Conservation (phyloP, 2,888 invertebrate genomes). For the Acleris literana region DNA sequence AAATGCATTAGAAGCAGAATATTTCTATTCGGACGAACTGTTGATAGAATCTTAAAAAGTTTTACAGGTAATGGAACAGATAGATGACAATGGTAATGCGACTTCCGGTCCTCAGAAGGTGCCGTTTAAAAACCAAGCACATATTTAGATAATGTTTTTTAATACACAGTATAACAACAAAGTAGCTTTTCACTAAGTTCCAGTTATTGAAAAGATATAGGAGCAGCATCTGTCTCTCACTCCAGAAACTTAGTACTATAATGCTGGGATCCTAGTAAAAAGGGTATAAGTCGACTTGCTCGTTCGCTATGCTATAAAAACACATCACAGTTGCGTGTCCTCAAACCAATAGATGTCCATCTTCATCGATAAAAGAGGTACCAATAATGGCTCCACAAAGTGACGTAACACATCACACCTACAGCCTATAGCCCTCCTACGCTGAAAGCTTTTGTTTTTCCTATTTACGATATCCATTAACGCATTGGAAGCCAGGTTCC, state of each 20-base stretch:
- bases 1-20: not conserved
- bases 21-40: not conserved
- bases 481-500: no score
- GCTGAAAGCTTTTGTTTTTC: constrained; percentile 11
- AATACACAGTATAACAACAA: no score
- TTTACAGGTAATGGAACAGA: not conserved
- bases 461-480: constrained; percentile 16
- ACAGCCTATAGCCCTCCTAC: constrained; percentile 6
- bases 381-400: constrained; percentile 23
- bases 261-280: no score
- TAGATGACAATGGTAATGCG: no score
- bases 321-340: not conserved
- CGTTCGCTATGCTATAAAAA: not conserved
- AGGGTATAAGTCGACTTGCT: no score
- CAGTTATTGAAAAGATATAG: no score
- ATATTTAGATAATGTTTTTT: no score
- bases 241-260: no score
- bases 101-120: no score
- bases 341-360: constrained; percentile 15
- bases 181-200: no score
- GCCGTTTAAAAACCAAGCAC: no score
- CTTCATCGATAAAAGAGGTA: constrained; percentile 8
- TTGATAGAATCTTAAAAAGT: not conserved
- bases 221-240: no score
- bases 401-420: constrained; percentile 22